Conservation (phyloP, 2,113 vertebrate genomes). For the Cinclus mexicanus region DNA sequence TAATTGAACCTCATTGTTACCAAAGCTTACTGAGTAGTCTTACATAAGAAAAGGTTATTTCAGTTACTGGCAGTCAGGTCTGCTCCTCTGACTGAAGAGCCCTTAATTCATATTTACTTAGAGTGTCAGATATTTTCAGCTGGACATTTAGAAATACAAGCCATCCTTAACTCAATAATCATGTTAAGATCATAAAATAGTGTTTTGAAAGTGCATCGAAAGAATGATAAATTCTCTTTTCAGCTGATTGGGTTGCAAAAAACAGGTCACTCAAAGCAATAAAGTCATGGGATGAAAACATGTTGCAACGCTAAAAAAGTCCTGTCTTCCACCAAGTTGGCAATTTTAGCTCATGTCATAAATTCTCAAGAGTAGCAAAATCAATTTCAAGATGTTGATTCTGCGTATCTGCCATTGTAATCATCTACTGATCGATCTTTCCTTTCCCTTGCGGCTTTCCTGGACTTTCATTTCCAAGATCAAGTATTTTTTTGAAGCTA, state of each 20-base stretch:
- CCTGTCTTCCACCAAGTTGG: neutral
- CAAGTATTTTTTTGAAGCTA: neutral
- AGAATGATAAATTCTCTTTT: neutral
- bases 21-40: neutral
- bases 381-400: neutral
- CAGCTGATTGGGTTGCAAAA: neutral
- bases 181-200: neutral
- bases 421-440: neutral
- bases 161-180: neutral
- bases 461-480: neutral
- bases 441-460: neutral
- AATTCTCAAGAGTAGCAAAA: neutral
- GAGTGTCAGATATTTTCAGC: neutral
- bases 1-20: neutral
- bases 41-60: constrained; percentile 13
- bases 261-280: neutral
- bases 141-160: neutral
- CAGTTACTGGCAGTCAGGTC: neutral
- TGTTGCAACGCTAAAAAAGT: neutral
- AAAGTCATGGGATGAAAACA: neutral
- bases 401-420: neutral
- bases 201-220: neutral
- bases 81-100: neutral
- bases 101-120: neutral
- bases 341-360: neutral